Percentiles rank a stretch among this genome's conserved stretches.
These are phyloP conservation scores for Drosophila repletoides DNA, from an alignment of 1,140 invertebrate genomes.

Conservation along the genomic window DNA sequence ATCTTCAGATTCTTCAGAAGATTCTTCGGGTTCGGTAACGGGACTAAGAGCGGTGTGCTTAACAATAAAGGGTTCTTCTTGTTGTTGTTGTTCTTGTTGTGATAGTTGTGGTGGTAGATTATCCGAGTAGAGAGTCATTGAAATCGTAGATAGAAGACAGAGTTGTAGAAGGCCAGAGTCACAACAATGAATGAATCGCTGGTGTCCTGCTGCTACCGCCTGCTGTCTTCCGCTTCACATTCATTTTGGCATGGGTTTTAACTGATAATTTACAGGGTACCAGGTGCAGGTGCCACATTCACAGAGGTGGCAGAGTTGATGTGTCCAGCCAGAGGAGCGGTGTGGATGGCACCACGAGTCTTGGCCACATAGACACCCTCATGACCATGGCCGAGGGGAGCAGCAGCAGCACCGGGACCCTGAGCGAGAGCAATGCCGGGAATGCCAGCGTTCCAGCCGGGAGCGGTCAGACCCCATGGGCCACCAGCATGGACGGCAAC, in stretches of 20 bases:
- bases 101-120: conserved; percentile 36
- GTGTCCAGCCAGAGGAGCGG: conserved; percentile 83
- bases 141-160: conserved; percentile 57
- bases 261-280: conserved; percentile 74
- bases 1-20: neutral
- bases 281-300: conserved; percentile 83
- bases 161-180: conserved; percentile 16
- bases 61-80: conserved; percentile 59
- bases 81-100: conserved; percentile 27
- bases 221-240: conserved; percentile 30
- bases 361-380: conserved; percentile 83
- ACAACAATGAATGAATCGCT: conserved; percentile 23
- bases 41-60: conserved; percentile 77
- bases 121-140: conserved; percentile 59
- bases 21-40: conserved; percentile 21
- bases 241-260: conserved; percentile 56
- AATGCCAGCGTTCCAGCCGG: conserved; percentile 59
- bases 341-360: conserved; percentile 83
- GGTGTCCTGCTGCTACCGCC: conserved; percentile 6
- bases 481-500: conserved; percentile 60
- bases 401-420: conserved; percentile 59
- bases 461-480: conserved; percentile 64
- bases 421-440: conserved; percentile 77
- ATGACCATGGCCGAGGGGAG: conserved; percentile 62
- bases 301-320: conserved; percentile 77